Percentiles rank a stretch among this genome's conserved stretches.
phyloP scores from a whole-genome alignment of 2,797 vertebrate species.

The Gouania willdenowi region DNA sequence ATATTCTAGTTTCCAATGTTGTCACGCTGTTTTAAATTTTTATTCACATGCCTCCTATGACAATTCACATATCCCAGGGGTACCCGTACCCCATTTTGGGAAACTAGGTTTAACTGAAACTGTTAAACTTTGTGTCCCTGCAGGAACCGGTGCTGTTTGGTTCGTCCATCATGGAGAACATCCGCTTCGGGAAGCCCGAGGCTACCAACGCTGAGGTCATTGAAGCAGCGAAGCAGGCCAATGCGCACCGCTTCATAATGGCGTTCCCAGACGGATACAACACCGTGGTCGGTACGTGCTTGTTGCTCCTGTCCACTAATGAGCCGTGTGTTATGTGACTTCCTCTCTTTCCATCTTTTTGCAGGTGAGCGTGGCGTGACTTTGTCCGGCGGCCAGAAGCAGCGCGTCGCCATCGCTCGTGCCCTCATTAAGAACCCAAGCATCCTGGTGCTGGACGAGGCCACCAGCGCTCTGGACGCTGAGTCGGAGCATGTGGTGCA shows the following conservation, averaged over 20 bases:
- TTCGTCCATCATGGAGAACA: slow-evolving; percentile 92
- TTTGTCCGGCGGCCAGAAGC: slow-evolving; percentile 94
- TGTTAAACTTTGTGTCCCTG: not conserved
- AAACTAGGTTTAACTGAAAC: no score
- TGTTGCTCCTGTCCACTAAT: no score
- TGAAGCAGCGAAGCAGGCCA: slow-evolving; percentile 83
- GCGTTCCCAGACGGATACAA: slow-evolving; percentile 87
- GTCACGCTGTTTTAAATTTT: no score
- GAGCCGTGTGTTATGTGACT: no score
- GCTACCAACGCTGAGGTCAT: slow-evolving; percentile 86
- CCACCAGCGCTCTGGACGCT: slow-evolving; percentile 90
- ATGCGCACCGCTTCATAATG: slow-evolving; percentile 88
- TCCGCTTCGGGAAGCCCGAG: slow-evolving; percentile 87
- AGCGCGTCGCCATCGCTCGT: slow-evolving; percentile 90
- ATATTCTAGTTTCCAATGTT: no score
- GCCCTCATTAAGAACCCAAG: slow-evolving; percentile 89
- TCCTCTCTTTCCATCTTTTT: not conserved
- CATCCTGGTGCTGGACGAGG: slow-evolving; percentile 89
- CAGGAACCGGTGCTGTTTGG: slow-evolving; percentile 94
- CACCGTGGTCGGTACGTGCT: slow-evolving; percentile 85
- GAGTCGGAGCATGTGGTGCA: slow-evolving; percentile 89
- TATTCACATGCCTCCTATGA: no score
- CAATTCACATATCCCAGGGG: no score
- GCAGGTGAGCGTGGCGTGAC: slow-evolving; percentile 88
- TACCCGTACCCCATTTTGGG: no score